Conservation (phyloP, 1,140 invertebrate genomes). For the Drepana arcuata region DNA sequence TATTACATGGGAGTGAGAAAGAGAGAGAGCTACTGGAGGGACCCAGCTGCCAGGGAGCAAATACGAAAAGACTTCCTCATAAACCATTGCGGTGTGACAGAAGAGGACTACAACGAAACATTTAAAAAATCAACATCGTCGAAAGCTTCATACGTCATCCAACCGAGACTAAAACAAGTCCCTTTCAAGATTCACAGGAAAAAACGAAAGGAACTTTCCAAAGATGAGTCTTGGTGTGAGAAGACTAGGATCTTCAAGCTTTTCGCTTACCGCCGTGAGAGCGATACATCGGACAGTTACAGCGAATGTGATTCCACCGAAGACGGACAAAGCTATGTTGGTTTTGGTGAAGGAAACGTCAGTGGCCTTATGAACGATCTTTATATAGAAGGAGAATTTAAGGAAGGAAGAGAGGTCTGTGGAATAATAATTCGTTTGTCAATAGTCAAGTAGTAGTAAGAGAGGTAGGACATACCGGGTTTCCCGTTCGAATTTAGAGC, state of each 20-base stretch:
- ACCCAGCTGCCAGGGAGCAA: constrained; percentile 50
- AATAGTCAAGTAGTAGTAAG: too few species aligned
- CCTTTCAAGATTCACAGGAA: constrained; percentile 58
- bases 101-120: constrained; percentile 55
- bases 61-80: constrained; percentile 59
- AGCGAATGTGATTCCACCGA: constrained; percentile 55
- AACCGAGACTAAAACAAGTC: constrained; percentile 50
- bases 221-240: constrained; percentile 58
- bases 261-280: constrained; percentile 46
- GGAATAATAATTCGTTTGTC: too few species aligned
- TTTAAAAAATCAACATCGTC: constrained; percentile 33
- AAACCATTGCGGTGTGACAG: constrained; percentile 52
- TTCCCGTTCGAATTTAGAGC: too few species aligned
- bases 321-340: constrained; percentile 12
- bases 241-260: constrained; percentile 56
- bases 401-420: too few species aligned
- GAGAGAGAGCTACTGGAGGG: constrained; percentile 53
- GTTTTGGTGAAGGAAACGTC: constrained; percentile 3
- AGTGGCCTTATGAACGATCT: too few species aligned
- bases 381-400: too few species aligned
- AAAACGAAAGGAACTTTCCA: constrained; percentile 24
- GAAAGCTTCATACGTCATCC: constrained; percentile 29
- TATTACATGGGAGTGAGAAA: constrained; percentile 50
- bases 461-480: too few species aligned
- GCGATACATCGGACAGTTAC: constrained; percentile 57